Evolutionary conservation across 2,113 vertebrate species (phyloP).

Genomic region (Phalacrocorax carbo): DNA sequence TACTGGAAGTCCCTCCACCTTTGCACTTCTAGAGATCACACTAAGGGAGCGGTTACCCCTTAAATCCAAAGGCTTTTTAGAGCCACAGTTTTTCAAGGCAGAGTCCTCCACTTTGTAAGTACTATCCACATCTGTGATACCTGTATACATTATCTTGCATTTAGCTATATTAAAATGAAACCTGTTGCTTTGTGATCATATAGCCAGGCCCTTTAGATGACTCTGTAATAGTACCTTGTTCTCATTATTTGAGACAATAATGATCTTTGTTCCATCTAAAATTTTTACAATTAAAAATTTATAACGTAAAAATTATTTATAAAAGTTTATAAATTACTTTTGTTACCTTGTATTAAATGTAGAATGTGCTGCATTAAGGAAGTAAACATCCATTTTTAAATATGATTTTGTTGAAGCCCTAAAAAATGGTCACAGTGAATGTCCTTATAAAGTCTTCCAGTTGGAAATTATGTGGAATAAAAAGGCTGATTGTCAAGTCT

Average conservation of each 20-base stretch:
- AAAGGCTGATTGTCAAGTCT: neutral
- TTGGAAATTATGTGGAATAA: neutral
- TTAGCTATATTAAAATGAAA: neutral
- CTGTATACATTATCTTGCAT: neutral
- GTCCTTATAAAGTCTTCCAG: neutral
- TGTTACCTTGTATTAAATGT: neutral
- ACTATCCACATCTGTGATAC: neutral
- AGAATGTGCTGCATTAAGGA: neutral
- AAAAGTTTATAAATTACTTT: neutral
- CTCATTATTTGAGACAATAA: neutral
- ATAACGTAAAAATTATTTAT: neutral
- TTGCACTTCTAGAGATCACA: neutral
- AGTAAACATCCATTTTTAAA: neutral
- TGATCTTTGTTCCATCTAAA: neutral
- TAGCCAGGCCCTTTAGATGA: neutral
- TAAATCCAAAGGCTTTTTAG: neutral
- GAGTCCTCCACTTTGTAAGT: neutral
- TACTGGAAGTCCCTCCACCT: neutral
- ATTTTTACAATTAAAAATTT: neutral
- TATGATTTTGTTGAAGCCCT: neutral
- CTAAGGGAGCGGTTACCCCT: neutral
- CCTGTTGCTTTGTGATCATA: neutral
- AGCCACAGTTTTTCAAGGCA: neutral
- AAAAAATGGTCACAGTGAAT: neutral
- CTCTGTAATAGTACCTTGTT: neutral